Conservation (phyloP, 1,140 invertebrate species). For the Gonatopus flavifemur region DNA sequence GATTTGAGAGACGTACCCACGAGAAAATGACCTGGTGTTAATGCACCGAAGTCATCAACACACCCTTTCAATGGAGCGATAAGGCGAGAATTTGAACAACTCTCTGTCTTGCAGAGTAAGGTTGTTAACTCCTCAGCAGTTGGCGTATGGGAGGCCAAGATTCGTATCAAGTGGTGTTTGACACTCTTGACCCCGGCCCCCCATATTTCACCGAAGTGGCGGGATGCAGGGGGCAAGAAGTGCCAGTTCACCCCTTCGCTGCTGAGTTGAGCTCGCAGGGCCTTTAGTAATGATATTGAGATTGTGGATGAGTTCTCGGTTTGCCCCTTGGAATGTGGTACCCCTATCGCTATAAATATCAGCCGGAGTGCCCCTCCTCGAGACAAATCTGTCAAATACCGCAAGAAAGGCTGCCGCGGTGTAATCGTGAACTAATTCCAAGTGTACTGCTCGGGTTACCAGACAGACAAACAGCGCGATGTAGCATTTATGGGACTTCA, state of each 20-base stretch:
- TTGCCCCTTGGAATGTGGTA: background rate
- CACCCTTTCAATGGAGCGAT: slow-evolving; percentile 7
- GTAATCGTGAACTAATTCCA: background rate
- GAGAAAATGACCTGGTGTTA: no score
- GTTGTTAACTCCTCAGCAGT: slow-evolving; percentile 13
- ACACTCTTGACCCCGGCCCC: background rate
- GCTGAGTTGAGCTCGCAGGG: background rate
- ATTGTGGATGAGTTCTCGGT: background rate
- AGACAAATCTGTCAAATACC: background rate
- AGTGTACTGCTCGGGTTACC: background rate
- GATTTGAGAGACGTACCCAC: background rate
- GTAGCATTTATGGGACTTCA: background rate
- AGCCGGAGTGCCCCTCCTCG: background rate
- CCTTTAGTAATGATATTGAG: background rate
- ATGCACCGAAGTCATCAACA: background rate
- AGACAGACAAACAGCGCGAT: slow-evolving; percentile 1
- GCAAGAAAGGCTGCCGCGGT: background rate
- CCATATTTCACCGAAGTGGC: background rate
- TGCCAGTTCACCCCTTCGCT: background rate
- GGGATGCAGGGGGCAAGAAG: background rate
- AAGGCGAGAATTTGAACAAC: slow-evolving; percentile 14
- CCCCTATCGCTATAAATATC: background rate
- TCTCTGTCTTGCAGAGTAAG: slow-evolving; percentile 10
- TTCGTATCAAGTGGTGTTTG: background rate
- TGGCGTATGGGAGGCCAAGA: background rate